Percentiles rank a stretch among this genome's conserved stretches.
Evolutionary conservation across 2,888 invertebrate genomes (phyloP).

Genomic region (Habroteleia sp.): DNA sequence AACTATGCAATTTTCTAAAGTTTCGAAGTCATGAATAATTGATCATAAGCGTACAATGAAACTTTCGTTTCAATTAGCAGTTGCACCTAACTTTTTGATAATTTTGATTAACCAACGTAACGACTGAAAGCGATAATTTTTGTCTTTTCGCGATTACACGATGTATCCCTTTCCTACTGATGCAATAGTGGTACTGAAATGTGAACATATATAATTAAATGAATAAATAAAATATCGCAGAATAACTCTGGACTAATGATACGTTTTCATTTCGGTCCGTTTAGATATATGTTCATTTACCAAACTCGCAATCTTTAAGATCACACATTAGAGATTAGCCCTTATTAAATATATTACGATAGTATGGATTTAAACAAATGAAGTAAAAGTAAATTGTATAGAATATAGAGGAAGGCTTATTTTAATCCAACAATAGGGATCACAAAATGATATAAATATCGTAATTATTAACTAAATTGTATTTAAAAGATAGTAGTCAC

Average conservation of each 20-base stretch:
- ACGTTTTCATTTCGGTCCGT: conserved; percentile 17
- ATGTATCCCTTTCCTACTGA: conserved; percentile 17
- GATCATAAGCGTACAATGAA: conserved; percentile 16
- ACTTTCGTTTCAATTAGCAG: conserved; percentile 13
- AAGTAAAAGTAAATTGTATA: conserved; percentile 7
- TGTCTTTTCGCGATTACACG: conserved; percentile 18
- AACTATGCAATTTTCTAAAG: too few relatives aligned
- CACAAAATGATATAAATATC: conserved; percentile 8
- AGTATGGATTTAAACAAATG: not conserved
- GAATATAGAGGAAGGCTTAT: conserved; percentile 11
- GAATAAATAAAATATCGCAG: conserved; percentile 13
- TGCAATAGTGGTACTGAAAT: conserved; percentile 39
- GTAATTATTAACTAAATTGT: conserved; percentile 13
- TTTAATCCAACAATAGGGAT: conserved; percentile 18
- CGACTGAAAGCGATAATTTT: conserved; percentile 30
- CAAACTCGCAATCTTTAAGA: not conserved
- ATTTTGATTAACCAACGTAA: conserved; percentile 22
- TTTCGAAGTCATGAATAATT: not conserved
- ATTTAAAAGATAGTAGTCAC: conserved; percentile 10
- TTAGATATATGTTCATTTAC: conserved; percentile 3
- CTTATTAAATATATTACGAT: conserved; percentile 8
- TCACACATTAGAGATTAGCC: conserved; percentile 5
- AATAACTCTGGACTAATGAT: conserved; percentile 35
- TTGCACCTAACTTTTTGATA: conserved; percentile 7
- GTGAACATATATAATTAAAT: conserved; percentile 18